Conservation (phyloP, 1,140 invertebrate species). For the Chlorops oryzae region DNA sequence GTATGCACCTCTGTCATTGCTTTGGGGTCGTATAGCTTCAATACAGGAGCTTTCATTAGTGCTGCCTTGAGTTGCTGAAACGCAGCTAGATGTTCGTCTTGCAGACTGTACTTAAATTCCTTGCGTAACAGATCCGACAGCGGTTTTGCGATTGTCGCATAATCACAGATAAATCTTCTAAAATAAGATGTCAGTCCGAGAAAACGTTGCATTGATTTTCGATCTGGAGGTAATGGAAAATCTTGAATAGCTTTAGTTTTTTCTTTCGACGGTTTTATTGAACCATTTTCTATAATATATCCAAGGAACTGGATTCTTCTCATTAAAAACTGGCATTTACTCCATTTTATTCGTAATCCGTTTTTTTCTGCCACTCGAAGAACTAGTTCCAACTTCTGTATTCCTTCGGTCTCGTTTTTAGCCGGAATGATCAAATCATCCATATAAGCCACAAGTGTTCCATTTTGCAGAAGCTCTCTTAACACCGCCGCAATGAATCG, state of each 20-base stretch:
- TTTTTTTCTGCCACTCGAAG: slow-evolving; percentile 1
- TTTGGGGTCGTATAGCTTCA: slow-evolving; percentile 11
- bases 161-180: background rate
- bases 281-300: slow-evolving; percentile 14
- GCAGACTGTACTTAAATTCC: background rate
- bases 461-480: background rate
- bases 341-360: slow-evolving; percentile 8
- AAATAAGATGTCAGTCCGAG: no score
- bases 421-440: slow-evolving; percentile 9
- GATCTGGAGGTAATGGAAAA: no score
- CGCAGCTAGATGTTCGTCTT: slow-evolving; percentile 4
- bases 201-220: no score
- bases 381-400: slow-evolving; percentile 4
- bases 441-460: slow-evolving; percentile 1
- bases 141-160: slow-evolving; percentile 23
- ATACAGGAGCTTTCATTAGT: background rate
- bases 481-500: background rate
- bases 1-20: slow-evolving; percentile 36
- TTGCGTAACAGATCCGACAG: slow-evolving; percentile 15
- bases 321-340: slow-evolving; percentile 11
- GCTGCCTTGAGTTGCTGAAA: slow-evolving; percentile 14
- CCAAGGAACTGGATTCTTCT: slow-evolving; percentile 8
- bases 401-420: background rate
- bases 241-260: slow-evolving; percentile 27
- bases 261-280: slow-evolving; percentile 24